Conservation (phyloP, 2,797 vertebrate genomes). For the Zalophus californianus region DNA sequence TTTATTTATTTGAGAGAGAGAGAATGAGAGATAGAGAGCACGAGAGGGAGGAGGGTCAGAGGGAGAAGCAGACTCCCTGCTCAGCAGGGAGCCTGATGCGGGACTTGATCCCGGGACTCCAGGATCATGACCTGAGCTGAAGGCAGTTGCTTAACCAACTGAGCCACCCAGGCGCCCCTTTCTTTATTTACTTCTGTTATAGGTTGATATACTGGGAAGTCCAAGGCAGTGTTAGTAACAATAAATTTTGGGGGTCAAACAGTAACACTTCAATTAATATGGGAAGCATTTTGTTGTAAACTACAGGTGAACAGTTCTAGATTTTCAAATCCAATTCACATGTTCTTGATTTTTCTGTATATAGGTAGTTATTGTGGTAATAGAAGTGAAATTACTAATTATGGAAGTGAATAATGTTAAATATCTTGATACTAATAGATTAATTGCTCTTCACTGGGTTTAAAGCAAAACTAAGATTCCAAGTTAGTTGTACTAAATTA, state of each 20-base stretch:
- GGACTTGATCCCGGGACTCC: too few species aligned
- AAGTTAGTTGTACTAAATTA: slow-evolving; percentile 15
- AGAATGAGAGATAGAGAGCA: too few species aligned
- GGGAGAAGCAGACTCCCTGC: too few species aligned
- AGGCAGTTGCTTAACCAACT: too few species aligned
- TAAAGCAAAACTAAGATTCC: slow-evolving; percentile 42
- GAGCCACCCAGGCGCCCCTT: too few species aligned
- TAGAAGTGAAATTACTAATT: rapidly evolving
- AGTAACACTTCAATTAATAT: rapidly evolving
- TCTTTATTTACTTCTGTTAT: neutral
- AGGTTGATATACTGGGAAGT: rapidly evolving
- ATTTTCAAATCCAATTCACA: slow-evolving; percentile 79
- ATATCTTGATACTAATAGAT: rapidly evolving
- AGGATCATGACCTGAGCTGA: too few species aligned
- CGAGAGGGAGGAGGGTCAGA: too few species aligned
- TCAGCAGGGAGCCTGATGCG: too few species aligned
- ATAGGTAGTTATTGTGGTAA: rapidly evolving
- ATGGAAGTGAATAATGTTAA: rapidly evolving
- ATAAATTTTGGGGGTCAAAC: slow-evolving; percentile 78
- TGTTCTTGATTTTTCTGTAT: slow-evolving; percentile 76
- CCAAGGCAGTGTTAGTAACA: slow-evolving; percentile 26
- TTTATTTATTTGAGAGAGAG: too few species aligned
- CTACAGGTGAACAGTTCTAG: neutral
- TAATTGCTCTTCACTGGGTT: neutral
- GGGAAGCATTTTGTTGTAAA: slow-evolving; percentile 81